phyloP scores from a whole-genome alignment of 1,140 invertebrate species.

The Drosophila miranda region DNA sequence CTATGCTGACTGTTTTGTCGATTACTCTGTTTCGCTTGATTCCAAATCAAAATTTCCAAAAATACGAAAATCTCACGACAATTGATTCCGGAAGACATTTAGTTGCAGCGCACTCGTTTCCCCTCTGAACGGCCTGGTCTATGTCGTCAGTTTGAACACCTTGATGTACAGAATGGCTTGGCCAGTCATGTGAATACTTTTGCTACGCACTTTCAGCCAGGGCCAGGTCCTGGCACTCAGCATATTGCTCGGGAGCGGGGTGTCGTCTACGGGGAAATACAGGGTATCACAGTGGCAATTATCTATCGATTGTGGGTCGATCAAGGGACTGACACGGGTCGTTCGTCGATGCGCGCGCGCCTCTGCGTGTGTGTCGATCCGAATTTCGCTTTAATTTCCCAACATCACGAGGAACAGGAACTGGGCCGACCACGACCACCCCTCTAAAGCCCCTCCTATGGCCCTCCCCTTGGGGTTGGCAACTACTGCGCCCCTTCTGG shows the following conservation, averaged over 20 bases:
- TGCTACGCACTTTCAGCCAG: slow-evolving; percentile 72
- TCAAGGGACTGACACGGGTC: slow-evolving; percentile 5
- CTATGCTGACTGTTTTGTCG: slow-evolving; percentile 80
- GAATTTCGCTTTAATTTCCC: neutral
- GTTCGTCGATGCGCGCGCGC: slow-evolving; percentile 1
- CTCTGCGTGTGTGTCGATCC: slow-evolving; percentile 13
- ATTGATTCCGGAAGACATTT: slow-evolving; percentile 82
- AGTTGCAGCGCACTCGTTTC: slow-evolving; percentile 63
- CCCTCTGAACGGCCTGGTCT: slow-evolving; percentile 9
- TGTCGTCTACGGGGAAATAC: slow-evolving; percentile 33
- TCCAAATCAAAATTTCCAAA: slow-evolving; percentile 82
- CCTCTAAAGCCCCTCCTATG: neutral
- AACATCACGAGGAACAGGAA: slow-evolving; percentile 38
- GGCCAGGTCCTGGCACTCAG: slow-evolving; percentile 71
- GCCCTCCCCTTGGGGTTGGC: slow-evolving; percentile 38
- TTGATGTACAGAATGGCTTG: slow-evolving; percentile 77
- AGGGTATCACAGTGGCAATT: slow-evolving; percentile 1
- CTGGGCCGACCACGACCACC: slow-evolving; percentile 37
- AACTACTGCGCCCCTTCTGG: slow-evolving; percentile 31
- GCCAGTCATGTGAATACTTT: slow-evolving; percentile 75
- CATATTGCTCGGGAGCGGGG: slow-evolving; percentile 57
- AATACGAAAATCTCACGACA: slow-evolving; percentile 82
- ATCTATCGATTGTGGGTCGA: too few species aligned
- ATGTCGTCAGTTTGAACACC: slow-evolving; percentile 66
- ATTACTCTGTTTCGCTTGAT: slow-evolving; percentile 82